phyloP scores from a whole-genome alignment of 2,888 invertebrate genomes.

The Eupithecia abbreviata region DNA sequence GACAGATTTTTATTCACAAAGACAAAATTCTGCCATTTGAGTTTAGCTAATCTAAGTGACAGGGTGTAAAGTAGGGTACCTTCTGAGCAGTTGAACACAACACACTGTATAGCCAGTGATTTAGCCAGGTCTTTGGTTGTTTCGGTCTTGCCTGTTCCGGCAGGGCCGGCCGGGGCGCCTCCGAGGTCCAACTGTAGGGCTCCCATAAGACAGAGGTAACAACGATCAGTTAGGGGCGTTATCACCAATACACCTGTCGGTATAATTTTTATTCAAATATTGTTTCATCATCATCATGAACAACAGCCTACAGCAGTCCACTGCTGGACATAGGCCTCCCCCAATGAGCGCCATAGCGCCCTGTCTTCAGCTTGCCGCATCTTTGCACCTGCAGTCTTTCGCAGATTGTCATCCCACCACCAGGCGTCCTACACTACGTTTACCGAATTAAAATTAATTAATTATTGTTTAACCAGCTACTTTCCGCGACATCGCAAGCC shows the following conservation, averaged over 20 bases:
- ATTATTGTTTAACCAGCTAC: not conserved
- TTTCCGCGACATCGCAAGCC: too few species aligned
- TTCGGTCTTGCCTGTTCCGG: conserved; percentile 95
- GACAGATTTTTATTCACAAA: not conserved
- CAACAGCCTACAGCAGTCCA: too few species aligned
- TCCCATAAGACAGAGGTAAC: conserved; percentile 95
- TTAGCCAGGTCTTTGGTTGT: conserved; percentile 96
- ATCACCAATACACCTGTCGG: conserved; percentile 89
- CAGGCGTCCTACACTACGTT: too few species aligned
- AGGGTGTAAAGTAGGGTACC: conserved; percentile 67
- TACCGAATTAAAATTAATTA: too few species aligned
- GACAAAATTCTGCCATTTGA: not conserved
- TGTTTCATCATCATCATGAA: not conserved
- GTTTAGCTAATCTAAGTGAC: not conserved
- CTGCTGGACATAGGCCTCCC: too few species aligned
- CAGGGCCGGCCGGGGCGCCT: conserved; percentile 94
- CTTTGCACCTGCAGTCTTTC: too few species aligned
- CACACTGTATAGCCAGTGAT: conserved; percentile 93
- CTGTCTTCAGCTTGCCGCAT: too few species aligned
- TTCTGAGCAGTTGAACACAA: conserved; percentile 96
- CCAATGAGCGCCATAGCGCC: too few species aligned
- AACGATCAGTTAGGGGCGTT: conserved; percentile 94
- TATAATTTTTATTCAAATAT: not conserved
- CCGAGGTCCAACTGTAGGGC: conserved; percentile 94
- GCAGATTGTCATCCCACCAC: too few species aligned